Percentiles rank a stretch among this genome's conserved stretches.
These are phyloP conservation scores for Theristicus caerulescens DNA, from an alignment of 2,113 vertebrate genomes.

Conservation along the genomic window DNA sequence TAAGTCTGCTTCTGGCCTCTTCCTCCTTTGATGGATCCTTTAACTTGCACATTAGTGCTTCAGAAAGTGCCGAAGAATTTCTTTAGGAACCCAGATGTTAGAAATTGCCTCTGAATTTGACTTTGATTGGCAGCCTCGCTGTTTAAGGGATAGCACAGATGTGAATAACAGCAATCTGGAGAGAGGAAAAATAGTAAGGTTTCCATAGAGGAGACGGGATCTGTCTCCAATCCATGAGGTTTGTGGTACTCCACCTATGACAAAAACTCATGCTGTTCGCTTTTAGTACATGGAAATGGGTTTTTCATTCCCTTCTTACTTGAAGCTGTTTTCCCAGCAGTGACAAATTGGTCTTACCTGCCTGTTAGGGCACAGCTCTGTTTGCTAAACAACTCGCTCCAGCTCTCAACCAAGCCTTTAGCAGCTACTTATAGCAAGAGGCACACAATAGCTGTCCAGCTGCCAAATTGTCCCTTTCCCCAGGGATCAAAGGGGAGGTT, in stretches of 20 bases:
- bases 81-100: background rate
- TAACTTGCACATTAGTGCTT: background rate
- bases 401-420: background rate
- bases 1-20: constrained; percentile 37
- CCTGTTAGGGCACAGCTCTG: background rate
- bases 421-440: background rate
- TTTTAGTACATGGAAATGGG: background rate
- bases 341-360: background rate
- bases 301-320: background rate
- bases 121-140: background rate
- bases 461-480: constrained; percentile 52
- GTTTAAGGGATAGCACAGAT: background rate
- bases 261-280: background rate
- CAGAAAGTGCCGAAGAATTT: background rate
- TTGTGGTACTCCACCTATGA: background rate
- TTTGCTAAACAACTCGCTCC: background rate
- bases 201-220: background rate
- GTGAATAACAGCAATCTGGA: background rate
- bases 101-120: background rate
- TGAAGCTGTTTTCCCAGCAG: background rate
- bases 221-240: background rate
- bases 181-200: background rate
- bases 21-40: background rate
- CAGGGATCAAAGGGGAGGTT: constrained; percentile 38
- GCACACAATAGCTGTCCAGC: constrained; percentile 42